phyloP scores from a whole-genome alignment of 1,140 invertebrate species.

The Drosophila littoralis region DNA sequence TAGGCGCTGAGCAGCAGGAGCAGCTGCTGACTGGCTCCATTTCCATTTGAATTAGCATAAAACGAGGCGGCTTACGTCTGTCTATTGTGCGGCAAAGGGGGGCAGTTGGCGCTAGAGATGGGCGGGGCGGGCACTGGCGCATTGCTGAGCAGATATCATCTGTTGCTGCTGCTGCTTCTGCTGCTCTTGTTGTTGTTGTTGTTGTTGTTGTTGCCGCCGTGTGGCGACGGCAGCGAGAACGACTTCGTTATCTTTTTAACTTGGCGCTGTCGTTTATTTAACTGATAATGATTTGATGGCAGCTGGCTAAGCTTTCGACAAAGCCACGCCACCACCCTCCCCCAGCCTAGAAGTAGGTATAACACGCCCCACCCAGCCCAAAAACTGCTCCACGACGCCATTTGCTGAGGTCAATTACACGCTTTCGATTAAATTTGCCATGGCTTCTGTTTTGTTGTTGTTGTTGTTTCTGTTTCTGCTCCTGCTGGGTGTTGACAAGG shows the following conservation, averaged over 20 bases:
- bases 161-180: slow-evolving; percentile 66
- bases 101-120: slow-evolving; percentile 3
- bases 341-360: not conserved
- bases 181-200: slow-evolving; percentile 12
- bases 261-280: slow-evolving; percentile 81
- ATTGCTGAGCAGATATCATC: slow-evolving; percentile 69
- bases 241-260: slow-evolving; percentile 82
- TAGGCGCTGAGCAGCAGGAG: slow-evolving; percentile 27
- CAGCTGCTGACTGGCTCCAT: slow-evolving; percentile 81
- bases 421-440: slow-evolving; percentile 82
- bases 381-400: slow-evolving; percentile 48
- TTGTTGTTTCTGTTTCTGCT: slow-evolving; percentile 26
- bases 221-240: slow-evolving; percentile 35
- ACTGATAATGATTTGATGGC: slow-evolving; percentile 82
- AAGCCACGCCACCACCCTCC: slow-evolving; percentile 45
- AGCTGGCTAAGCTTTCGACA: slow-evolving; percentile 79
- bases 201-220: slow-evolving; percentile 24
- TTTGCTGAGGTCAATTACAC: slow-evolving; percentile 82
- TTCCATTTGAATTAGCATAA: slow-evolving; percentile 82
- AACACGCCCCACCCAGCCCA: not conserved
- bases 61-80: slow-evolving; percentile 81
- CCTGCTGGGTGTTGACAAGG: slow-evolving; percentile 68
- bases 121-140: slow-evolving; percentile 27
- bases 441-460: slow-evolving; percentile 37
- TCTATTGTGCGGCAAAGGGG: slow-evolving; percentile 56